These are phyloP conservation scores for Lethocerus indicus DNA, from an alignment of 1,140 invertebrate species.

Conservation along the genomic window DNA sequence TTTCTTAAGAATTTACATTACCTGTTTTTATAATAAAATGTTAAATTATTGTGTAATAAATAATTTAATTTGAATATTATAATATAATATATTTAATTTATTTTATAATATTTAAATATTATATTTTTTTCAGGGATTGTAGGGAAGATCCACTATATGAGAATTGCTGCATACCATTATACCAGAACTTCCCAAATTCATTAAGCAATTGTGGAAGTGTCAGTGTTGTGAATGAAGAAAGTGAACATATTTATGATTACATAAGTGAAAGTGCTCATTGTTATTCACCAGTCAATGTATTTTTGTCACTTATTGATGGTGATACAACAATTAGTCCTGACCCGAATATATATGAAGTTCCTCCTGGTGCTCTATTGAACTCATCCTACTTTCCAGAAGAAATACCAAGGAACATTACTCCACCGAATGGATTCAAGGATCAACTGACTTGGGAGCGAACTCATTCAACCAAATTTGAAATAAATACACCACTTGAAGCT, in stretches of 20 bases:
- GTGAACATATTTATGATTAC: constrained; percentile 13
- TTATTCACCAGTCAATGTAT: constrained; percentile 8
- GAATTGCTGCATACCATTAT: no score
- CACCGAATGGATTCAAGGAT: constrained; percentile 13
- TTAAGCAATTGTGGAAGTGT: no score
- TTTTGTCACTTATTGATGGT: constrained; percentile 7
- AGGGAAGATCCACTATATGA: no score
- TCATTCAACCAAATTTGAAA: background rate
- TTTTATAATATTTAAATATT: no score
- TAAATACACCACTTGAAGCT: background rate
- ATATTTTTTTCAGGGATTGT: no score
- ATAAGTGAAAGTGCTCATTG: background rate
- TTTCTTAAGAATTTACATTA: no score
- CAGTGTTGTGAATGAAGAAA: constrained; percentile 8
- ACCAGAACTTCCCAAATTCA: no score
- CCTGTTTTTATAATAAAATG: no score
- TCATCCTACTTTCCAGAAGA: background rate
- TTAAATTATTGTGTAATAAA: no score
- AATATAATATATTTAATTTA: no score
- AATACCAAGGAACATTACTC: constrained; percentile 6
- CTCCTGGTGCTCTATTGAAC: constrained; percentile 13
- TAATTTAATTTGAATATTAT: no score
- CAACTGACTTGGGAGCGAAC: constrained; percentile 7
- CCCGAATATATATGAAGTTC: constrained; percentile 14
- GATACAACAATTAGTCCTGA: constrained; percentile 13